Conservation (phyloP, 1,140 invertebrate genomes). For the Philopotamus ludificatus region DNA sequence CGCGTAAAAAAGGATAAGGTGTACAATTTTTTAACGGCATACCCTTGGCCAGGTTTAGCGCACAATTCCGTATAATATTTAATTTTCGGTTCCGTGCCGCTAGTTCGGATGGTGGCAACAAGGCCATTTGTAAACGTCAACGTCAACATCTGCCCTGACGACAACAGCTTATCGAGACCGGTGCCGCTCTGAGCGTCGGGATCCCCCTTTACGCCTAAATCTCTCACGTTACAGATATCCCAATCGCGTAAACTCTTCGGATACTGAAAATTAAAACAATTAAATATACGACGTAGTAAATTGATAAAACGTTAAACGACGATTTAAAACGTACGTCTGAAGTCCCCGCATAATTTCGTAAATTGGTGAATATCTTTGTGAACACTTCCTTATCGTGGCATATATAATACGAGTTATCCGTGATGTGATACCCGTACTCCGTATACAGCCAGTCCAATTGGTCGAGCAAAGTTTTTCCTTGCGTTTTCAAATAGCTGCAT, state of each 20-base stretch:
- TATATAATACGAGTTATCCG: constrained; percentile 85
- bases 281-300: too few species aligned
- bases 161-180: constrained; percentile 49
- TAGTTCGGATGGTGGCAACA: constrained; percentile 86
- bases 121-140: constrained; percentile 89
- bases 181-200: constrained; percentile 43
- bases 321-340: constrained; percentile 64
- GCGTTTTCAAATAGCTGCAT: constrained; percentile 69
- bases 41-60: constrained; percentile 64
- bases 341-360: constrained; percentile 73
- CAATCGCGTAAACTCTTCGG: constrained; percentile 64
- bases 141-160: constrained; percentile 92
- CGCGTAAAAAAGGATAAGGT: not conserved
- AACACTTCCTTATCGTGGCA: constrained; percentile 75
- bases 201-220: constrained; percentile 36
- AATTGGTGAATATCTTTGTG: constrained; percentile 75
- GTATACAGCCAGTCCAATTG: constrained; percentile 81
- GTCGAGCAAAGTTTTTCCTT: constrained; percentile 66
- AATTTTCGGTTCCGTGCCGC: constrained; percentile 98
- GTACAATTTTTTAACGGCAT: constrained; percentile 46
- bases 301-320: too few species aligned
- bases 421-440: constrained; percentile 84
- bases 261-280: constrained; percentile 68
- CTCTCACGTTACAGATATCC: constrained; percentile 26
- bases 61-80: constrained; percentile 96